A percentile compares a stretch with the other conserved stretches of the same genome.
Conservation (phyloP, 1,140 invertebrate species). For the Lucilia sericata region DNA sequence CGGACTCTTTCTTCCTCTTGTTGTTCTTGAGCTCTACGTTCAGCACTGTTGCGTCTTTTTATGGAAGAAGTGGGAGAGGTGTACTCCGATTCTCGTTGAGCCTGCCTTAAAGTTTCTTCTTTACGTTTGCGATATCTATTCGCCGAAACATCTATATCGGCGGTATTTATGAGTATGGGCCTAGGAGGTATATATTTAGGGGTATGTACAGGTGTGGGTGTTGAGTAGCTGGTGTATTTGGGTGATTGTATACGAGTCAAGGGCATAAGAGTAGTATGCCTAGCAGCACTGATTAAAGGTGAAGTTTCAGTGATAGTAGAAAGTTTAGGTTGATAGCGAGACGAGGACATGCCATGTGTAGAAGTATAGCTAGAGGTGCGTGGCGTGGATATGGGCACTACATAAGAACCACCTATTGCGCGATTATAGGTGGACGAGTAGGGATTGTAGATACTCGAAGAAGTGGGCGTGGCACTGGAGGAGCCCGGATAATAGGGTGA, state of each 20-base stretch:
- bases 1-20: constrained; percentile 41
- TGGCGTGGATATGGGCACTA: constrained; percentile 57
- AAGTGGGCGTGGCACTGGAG: constrained; percentile 40
- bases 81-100: constrained; percentile 52
- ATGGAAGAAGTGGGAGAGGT: neutral
- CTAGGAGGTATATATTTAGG: constrained; percentile 70
- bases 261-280: constrained; percentile 59
- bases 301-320: constrained; percentile 78
- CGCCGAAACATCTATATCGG: constrained; percentile 83
- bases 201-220: constrained; percentile 50
- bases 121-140: constrained; percentile 71
- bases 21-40: constrained; percentile 51
- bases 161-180: constrained; percentile 80
- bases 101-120: constrained; percentile 46
- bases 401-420: constrained; percentile 57
- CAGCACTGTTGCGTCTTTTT: constrained; percentile 33
- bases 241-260: constrained; percentile 69
- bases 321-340: constrained; percentile 78
- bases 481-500: constrained; percentile 71
- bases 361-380: constrained; percentile 51
- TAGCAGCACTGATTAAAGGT: constrained; percentile 55
- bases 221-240: constrained; percentile 58
- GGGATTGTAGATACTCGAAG: constrained; percentile 47
- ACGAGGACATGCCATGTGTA: constrained; percentile 61
- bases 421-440: constrained; percentile 57